Evolutionary conservation across 2,888 invertebrate genomes (phyloP), one percentile per base, ranked within the genome.

Genomic region (Caenorhabditis auriculariae): DNA sequence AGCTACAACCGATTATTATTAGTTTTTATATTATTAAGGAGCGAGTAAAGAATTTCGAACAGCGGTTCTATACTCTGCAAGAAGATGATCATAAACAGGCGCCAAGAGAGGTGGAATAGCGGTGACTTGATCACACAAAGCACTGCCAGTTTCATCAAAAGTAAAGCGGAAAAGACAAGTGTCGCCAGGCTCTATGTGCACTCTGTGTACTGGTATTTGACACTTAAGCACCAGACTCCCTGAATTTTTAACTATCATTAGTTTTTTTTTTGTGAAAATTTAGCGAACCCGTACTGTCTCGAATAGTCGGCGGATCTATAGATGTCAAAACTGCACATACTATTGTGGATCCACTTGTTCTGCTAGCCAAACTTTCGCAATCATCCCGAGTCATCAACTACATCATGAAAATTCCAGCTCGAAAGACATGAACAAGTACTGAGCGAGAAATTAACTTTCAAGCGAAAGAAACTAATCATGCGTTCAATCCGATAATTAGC

Each of bases 331-430:
- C 19, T 21, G 49, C 49, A 41, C 49, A 49, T 12, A 49, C 39
- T 44, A 49, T 37, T 4, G 38, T 45, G n/a, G 15, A 12, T 4
- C 49, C 49, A 42, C 3, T 19, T 21, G 15, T 21, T 49, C 49
- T 17, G 15, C 15, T 12, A n/a, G 12, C n/a, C 38, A 49, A 19
- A 15, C 23, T 42, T 15, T 15, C 21, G 42, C 21, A 26, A 39
- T 49, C 39, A n/a, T 49, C 49, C 4, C 49, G 46, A 27, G 46
- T 29, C n/a, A 46, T n/a, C n/a, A n/a, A n/a, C n/a, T n/a, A n/a
- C n/a, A n/a, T n/a, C n/a, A n/a, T n/a, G n/a, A n/a, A n/a, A n/a
- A n/a, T n/a, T n/a, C n/a, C n/a, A n/a, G n/a, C n/a, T n/a, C n/a
- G n/a, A n/a, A n/a, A n/a, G n/a, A n/a, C n/a, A n/a, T n/a, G n/a